Evolutionary conservation across 2,113 vertebrate species (phyloP).

Genomic region (Cynopterus brachyotis): DNA sequence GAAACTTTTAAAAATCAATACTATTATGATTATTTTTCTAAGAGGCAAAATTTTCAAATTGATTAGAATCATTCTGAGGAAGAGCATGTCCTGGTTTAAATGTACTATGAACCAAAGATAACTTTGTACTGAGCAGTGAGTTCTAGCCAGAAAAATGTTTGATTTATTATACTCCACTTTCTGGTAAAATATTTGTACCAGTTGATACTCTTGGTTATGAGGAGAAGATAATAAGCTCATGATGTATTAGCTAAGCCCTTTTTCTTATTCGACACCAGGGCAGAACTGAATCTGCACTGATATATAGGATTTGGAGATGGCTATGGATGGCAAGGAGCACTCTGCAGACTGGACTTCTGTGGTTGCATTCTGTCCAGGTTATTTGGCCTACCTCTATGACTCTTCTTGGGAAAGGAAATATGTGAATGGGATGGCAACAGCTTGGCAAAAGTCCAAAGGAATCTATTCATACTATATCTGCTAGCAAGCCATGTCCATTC

Average conservation of each 20-base stretch:
- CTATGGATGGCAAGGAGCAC: neutral
- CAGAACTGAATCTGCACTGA: neutral
- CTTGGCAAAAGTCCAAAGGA: neutral
- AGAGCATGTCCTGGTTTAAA: slow-evolving; percentile 10
- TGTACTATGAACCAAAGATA: slow-evolving; percentile 16
- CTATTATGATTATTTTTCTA: neutral
- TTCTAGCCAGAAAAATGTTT: slow-evolving; percentile 21
- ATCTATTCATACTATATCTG: neutral
- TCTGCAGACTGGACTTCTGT: neutral
- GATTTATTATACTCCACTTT: neutral
- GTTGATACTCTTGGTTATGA: neutral
- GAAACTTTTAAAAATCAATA: neutral
- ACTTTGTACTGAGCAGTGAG: neutral
- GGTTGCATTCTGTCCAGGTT: neutral
- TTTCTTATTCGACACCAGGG: neutral
- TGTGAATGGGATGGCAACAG: neutral
- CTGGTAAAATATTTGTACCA: neutral
- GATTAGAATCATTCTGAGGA: neutral
- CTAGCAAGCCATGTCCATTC: neutral
- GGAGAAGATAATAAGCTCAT: neutral
- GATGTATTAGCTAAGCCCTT: neutral
- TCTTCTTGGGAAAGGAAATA: slow-evolving; percentile 5
- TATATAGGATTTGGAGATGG: neutral
- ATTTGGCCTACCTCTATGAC: neutral
- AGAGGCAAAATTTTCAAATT: neutral